Percentiles rank a stretch among this genome's conserved stretches.
Evolutionary conservation across 2,113 vertebrate species (phyloP).

Genomic region (Dipodomys merriami): DNA sequence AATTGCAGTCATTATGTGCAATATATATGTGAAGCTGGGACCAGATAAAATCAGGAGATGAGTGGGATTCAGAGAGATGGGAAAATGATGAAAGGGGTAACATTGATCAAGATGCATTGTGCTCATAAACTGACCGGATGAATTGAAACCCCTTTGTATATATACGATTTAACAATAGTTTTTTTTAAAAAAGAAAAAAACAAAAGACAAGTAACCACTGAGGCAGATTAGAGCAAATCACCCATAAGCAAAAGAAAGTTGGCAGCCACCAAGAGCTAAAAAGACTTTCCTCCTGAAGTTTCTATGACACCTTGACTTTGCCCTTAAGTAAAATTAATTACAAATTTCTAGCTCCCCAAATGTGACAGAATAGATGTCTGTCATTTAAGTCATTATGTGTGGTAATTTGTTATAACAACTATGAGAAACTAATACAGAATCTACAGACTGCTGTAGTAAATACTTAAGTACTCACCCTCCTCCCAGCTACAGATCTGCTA

Average conservation of each 20-base stretch:
- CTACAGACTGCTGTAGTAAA: background rate
- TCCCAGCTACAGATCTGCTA: background rate
- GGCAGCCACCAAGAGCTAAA: background rate
- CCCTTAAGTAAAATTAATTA: background rate
- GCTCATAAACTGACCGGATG: too few relatives aligned
- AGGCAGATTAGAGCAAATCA: background rate
- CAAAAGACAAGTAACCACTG: background rate
- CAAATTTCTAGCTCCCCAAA: background rate
- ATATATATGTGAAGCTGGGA: too few relatives aligned
- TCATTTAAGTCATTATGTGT: background rate
- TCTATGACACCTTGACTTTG: background rate
- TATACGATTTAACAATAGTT: too few relatives aligned
- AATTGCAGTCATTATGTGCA: too few relatives aligned
- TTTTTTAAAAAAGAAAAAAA: too few relatives aligned
- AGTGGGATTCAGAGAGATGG: too few relatives aligned
- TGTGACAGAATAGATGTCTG: background rate
- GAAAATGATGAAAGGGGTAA: too few relatives aligned
- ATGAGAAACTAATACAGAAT: background rate
- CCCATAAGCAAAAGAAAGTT: background rate
- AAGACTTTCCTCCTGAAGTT: background rate
- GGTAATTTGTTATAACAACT: background rate
- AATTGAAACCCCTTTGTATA: too few relatives aligned
- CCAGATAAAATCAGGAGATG: too few relatives aligned
- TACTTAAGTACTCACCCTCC: background rate
- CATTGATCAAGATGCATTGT: too few relatives aligned